These are phyloP conservation scores for Aurelia sp. DNA, from an alignment of 30 jellyfish, hydroid and myxozoan species.

Conservation along the genomic window DNA sequence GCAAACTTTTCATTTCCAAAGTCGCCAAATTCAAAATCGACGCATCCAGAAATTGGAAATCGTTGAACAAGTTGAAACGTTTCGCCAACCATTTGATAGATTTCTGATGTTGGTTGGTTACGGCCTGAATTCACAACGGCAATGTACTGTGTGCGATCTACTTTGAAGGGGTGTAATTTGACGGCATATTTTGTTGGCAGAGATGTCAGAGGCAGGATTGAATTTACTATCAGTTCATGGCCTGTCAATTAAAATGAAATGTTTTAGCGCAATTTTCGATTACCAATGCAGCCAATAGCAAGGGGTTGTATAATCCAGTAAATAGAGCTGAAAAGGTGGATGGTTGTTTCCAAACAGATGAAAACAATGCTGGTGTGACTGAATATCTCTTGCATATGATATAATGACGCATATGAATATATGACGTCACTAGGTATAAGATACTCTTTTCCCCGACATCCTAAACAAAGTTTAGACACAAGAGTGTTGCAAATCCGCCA, in stretches of 20 bases:
- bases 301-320: no score
- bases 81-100: constrained; percentile 31
- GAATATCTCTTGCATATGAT: no score
- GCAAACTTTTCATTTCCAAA: constrained; percentile 66
- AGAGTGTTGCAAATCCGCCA: no score
- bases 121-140: constrained; percentile 85
- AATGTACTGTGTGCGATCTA: constrained; percentile 59
- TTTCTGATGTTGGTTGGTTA: constrained; percentile 44
- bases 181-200: constrained; percentile 74
- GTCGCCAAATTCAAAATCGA: constrained; percentile 78
- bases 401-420: no score
- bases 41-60: constrained; percentile 77
- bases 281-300: no score
- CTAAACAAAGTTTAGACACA: no score
- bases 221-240: constrained; percentile 38
- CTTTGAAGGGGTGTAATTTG: constrained; percentile 75
- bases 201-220: constrained; percentile 62
- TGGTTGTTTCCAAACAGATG: no score
- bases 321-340: no score
- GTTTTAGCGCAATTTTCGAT: neutral
- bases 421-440: no score
- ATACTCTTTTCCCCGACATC: no score
- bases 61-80: constrained; percentile 49
- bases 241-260: constrained; percentile 27
- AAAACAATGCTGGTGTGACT: no score